Evolutionary conservation across 2,113 vertebrate genomes (phyloP).

Genomic region (Calidris pugnax): DNA sequence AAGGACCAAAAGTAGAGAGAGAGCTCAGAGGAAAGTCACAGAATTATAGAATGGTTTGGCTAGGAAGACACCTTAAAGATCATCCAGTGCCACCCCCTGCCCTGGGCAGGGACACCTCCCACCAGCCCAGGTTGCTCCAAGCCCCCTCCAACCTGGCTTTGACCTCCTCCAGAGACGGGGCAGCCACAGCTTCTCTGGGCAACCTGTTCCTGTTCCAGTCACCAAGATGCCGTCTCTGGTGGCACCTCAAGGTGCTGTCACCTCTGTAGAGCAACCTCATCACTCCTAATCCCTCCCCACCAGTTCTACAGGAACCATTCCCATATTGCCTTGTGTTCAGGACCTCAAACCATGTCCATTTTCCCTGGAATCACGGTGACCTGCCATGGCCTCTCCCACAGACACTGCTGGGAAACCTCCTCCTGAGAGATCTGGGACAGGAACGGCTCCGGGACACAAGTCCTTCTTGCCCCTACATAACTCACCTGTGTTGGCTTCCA

Average conservation of each 20-base stretch:
- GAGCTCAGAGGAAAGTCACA: neutral
- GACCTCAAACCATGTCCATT: accelerated
- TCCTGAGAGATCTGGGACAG: neutral
- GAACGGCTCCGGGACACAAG: accelerated
- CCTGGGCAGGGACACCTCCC: no score
- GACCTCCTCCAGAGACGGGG: no score
- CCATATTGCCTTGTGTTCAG: accelerated
- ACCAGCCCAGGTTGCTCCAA: no score
- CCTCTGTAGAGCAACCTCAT: neutral
- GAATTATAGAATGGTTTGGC: no score
- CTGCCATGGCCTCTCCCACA: neutral
- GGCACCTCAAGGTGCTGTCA: no score
- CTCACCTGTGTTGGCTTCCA: conserved; percentile 44
- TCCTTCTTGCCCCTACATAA: neutral
- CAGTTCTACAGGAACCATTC: neutral
- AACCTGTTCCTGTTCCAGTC: no score
- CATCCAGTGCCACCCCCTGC: no score
- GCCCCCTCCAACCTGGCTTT: no score
- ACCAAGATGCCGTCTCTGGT: no score
- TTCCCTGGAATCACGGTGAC: neutral
- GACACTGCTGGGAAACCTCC: neutral
- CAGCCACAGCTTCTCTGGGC: no score
- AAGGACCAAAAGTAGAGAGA: neutral
- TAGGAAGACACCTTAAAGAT: no score
- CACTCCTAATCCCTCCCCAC: neutral